Base-by-base conservation (phyloP, 2,113 vertebrate genomes). In the Thunnus maccoyii region DNA sequence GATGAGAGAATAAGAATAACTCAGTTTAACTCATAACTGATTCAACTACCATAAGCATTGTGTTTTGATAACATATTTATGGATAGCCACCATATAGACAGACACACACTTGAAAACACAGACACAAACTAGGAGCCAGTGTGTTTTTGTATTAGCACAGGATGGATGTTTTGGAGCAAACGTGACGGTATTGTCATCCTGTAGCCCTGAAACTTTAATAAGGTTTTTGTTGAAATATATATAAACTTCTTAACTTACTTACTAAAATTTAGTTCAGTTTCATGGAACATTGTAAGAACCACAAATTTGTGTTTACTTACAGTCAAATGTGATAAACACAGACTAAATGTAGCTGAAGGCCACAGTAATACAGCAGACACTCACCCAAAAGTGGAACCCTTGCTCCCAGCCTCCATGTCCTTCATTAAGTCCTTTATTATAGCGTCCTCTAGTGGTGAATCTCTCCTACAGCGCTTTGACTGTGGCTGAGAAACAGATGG, bases 371-470 rank as follows among this genome's bases (percentile, higher is more conserved):
- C 9, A 48, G 15, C 16, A 2, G 32, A n/a, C 20, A 50, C 85
- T 90, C 63, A 90, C 89, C 71, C 6, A 15, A n/a, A 15, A 14
- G 51, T 1, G 17, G 56, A 12, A 0, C 27, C n/a, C 9, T 3
- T 61, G 32, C 20, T 2, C 1, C 84, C 72, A 17, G 48, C 60
- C 5, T 63, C 85, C 65, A 76, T 18, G 41, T 86, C 78, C 5
- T 32, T 10, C 5, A 41, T n/a, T 6, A 91, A 71, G 3, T 68
- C 78, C 55, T 91, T 55, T 76, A 90, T 41, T 71, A 86, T 85
- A 67, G 86, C 81, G 5, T 79, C 90, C 90, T 92, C 91, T 90
- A 90, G 93, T 90, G 93, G 82, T 6, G 78, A 84, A 16, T 83
- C 64, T 55, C 3, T 83, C 55, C 15, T 78, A 69, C 22, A 2